Base-by-base conservation (phyloP, 2,113 vertebrate genomes). In the Bubo scandiacus region DNA sequence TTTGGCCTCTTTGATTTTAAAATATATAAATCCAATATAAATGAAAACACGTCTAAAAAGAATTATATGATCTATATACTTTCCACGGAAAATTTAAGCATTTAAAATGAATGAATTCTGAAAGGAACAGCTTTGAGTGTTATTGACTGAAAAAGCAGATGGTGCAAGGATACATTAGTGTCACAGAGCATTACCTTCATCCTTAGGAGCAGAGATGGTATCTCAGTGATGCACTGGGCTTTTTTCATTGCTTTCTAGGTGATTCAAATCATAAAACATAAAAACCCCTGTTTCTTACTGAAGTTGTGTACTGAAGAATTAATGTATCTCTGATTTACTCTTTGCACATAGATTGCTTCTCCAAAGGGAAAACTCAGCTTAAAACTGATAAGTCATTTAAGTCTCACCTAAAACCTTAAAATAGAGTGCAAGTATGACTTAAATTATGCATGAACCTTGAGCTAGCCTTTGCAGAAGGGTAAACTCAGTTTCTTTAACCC, bases 111-210 rank as follows among this genome's bases (percentile, higher is more conserved):
- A 96, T 85, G 78, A 90, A 83, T 94, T 92, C 84, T 92, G 91
- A 96, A 94, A 95, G 92, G 62, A 96, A 86, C 58, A 94, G 55
- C 94, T 97, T 88, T 95, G 96, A 94, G 66, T 91, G 66, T 92
- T 96, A 95, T 92, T 97, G 97, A 96, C 95, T 95, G 89, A 97
- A 96, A 97, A 95, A 95, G 92, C 96, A 97, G 91, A 97, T 96
- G 96, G 96, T 96, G 77, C 82, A 95, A 93, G 51, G 94, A 94
- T 94, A 95, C 95, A 96, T 97, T 97, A 97, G 89, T 95, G 96
- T 96, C 96, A 96, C 42, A 90, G 89, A 91, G 92, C 84, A 95
- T 97, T 96, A 96, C 71, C 84, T 92, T 96, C 96, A 95, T 95
- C 86, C 74, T 91, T 67, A 88, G 92, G 38, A 95, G 67, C 27